Evolutionary conservation across 2,888 invertebrate species (phyloP).

Genomic region (Lagria hirta): DNA sequence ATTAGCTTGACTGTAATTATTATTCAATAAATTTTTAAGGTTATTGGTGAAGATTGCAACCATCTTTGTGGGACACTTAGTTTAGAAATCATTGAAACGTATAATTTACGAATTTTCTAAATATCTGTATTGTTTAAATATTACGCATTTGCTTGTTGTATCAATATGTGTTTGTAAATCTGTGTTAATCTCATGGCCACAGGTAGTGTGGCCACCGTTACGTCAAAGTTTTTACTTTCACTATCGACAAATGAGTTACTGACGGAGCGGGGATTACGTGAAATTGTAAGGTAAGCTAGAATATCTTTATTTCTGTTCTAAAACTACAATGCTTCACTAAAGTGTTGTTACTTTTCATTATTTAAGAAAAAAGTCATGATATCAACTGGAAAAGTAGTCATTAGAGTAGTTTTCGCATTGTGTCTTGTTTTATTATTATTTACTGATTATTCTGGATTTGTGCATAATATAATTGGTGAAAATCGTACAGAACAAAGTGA

Average conservation of each 20-base stretch:
- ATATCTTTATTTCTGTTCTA: constrained; percentile 34
- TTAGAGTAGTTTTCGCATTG: constrained; percentile 58
- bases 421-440: constrained; percentile 59
- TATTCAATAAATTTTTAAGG: no score
- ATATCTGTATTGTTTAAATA: no score
- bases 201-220: constrained; percentile 19
- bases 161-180: no score
- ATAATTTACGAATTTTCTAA: no score
- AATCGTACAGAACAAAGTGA: constrained; percentile 46
- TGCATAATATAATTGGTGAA: constrained; percentile 56
- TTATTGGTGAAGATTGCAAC: no score
- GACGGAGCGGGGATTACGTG: constrained; percentile 35
- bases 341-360: constrained; percentile 28
- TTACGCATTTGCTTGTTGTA: no score
- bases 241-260: constrained; percentile 28
- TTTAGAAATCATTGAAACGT: no score
- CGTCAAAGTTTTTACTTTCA: constrained; percentile 35
- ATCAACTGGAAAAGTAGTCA: constrained; percentile 47
- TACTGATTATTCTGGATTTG: constrained; percentile 58
- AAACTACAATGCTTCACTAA: constrained; percentile 36
- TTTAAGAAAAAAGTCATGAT: constrained; percentile 46
- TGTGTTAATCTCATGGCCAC: constrained; percentile 14
- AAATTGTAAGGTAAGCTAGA: constrained; percentile 42
- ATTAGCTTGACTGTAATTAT: no score
- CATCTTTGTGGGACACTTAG: no score